Base-by-base conservation (phyloP, 2,888 invertebrate species). In the Ophion obscuratus region DNA sequence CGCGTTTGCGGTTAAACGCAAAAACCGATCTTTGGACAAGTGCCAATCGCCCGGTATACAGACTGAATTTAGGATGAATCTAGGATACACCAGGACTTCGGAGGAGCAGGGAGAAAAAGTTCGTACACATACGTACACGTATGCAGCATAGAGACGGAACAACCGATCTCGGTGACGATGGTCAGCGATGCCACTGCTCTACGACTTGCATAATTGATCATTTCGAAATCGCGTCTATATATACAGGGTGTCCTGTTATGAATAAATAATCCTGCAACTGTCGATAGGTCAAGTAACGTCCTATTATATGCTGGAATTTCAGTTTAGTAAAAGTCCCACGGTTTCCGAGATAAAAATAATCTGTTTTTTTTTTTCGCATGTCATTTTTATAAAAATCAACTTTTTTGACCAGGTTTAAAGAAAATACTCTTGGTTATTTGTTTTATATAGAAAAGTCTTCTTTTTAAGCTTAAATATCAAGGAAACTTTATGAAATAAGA, bases 1-100 rank as follows among this genome's bases (percentile, higher is more conserved):
- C 87, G 87, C 87, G 89, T 89, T 47, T 90, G 87, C 86, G 82
- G 80, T 83, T 80, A 70, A 86, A 84, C 84, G 88, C 84, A 87
- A 91, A 90, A 90, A 91, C 87, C 88, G 89, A 90, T 88, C 90
- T 91, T 89, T 91, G 90, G 90, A 83, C 79, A 74, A 71, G 27
- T 59, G 89, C 91, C 91, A 91, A 89, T 90, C 81, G 87, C 7
- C 36, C 64, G 74, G 67, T 44, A 40, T 14, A 53, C 53, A 53
- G 5, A 61, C 80, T 40, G 40, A 61, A 80, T 76, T 76, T 61
- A 68, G 70, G 75, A 81, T 40, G 40, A 61, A 80, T 76, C 81
- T 61, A 68, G 70, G 75, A 81, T 70, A 59, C 64, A 53, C 31
- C 27, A 44, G 47, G 10, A 62, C 24, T 61, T 74, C 17, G 24